Evolutionary conservation across 2,113 vertebrate genomes (phyloP), one percentile per base, ranked within the genome.

Genomic region (Rhagologus leucostigma): DNA sequence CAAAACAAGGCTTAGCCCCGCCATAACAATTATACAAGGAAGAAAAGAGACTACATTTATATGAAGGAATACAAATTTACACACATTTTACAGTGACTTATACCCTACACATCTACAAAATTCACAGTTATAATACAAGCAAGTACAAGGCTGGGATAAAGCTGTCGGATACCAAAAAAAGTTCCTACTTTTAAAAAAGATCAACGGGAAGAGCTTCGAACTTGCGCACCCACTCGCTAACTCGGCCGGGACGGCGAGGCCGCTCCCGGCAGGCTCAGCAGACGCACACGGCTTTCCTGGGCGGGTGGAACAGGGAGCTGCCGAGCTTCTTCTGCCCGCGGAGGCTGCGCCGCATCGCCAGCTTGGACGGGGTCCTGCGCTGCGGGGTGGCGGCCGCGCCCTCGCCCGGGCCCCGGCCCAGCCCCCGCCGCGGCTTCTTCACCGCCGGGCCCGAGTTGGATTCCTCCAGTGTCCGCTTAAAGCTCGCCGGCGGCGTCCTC

Each of bases 71-170:
- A 98, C 97, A 98, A 98, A 98, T 98, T 97, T 98, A 98, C 96
- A 98, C 97, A 98, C 97, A 98, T 98, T 97, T 98, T 98, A 98
- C 95, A 98, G 95, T 87, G 94, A 98, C 96, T 96, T 90, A 95
- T 95, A 97, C 81, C 95, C 98, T 98, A 98, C 94, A 98, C 93
- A 97, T 95, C 98, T 98, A 98, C 94, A 98, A 98, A 98, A 98
- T 98, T 98, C 98, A 98, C 98, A 98, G 95, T 97, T 98, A 98
- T 98, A 96, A 97, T 98, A 98, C 98, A 98, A 97, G 96, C 88
- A 96, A 97, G 73, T 93, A 98, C 93, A 91, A 98, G 96, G 97
- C 93, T 29, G 97, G 84, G 82, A 95, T 97, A 98, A 98, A 98
- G 97, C 86, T 96, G 96, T 57, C 77, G 7, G 69, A 97, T 97